Percentiles rank a stretch among this genome's conserved stretches.
Evolutionary conservation across 2,113 vertebrate genomes (phyloP).

Genomic region (Pygoscelis antarcticus): DNA sequence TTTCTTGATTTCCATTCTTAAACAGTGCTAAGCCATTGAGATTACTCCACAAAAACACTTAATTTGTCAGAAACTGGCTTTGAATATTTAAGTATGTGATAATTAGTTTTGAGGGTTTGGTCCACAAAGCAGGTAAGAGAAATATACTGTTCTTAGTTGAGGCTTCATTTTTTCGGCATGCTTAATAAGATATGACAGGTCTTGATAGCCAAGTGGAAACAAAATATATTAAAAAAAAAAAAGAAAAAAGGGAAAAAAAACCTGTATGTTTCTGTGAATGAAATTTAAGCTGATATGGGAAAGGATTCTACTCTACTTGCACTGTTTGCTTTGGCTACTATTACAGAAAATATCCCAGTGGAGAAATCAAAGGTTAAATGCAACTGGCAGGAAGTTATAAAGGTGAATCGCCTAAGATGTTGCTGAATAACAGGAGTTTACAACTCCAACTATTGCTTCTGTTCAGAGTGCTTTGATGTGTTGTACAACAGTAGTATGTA

Average conservation of each 20-base stretch:
- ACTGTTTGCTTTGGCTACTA: conserved; percentile 31
- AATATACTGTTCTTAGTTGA: not conserved
- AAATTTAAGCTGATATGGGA: conserved; percentile 34
- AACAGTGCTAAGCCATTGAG: not conserved
- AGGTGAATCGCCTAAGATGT: conserved; percentile 29
- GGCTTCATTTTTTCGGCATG: not conserved
- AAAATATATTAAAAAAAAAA: not conserved
- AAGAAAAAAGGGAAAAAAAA: not conserved
- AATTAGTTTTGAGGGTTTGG: not conserved
- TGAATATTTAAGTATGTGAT: not conserved
- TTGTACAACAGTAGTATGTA: not conserved
- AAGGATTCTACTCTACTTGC: not conserved
- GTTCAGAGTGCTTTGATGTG: not conserved
- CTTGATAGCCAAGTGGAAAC: not conserved
- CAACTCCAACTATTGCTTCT: not conserved
- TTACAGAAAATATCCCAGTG: conserved; percentile 40
- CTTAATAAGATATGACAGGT: not conserved
- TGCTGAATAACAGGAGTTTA: conserved; percentile 37
- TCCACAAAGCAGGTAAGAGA: not conserved
- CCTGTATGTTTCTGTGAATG: not conserved
- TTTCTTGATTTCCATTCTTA: not conserved
- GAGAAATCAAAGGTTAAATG: conserved; percentile 40
- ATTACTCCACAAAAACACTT: not conserved
- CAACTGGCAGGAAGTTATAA: conserved; percentile 48
- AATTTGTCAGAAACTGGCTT: not conserved